Evolutionary conservation across 2,888 invertebrate genomes (phyloP), one percentile per base, ranked within the genome.

Genomic region (Drosophila rellima): DNA sequence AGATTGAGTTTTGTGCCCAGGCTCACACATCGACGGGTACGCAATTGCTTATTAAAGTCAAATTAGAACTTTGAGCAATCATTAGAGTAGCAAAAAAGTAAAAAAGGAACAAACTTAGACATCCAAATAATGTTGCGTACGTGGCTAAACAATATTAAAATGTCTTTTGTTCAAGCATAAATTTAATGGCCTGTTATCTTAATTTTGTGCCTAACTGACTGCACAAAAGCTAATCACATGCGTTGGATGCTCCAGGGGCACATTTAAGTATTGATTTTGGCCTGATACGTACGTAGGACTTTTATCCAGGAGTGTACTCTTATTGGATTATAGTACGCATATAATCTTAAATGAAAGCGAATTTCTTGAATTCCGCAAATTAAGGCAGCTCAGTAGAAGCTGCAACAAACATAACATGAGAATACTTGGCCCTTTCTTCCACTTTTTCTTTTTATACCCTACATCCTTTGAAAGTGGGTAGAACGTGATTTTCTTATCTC

Each of bases 331-430:
- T 83, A 83, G 80, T 82, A 61, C 77, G 67, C 64, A 73, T 55
- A 83, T 83, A 78, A 86, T 88, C 86, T 70, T 55, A 76, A 81
- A 82, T 83, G 82, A 83, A 86, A 83, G 88, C 81, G 74, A 86
- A 86, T 86, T 70, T 82, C 83, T 78, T 70, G 83, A 88, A 83
- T 86, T 86, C 85, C 88, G 59, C 78, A 88, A 86, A 88, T 81
- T 83, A 85, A 74, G 74, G 65, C 70, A 71, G 68, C 56, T 65
- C 61, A 59, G 60, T 15, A 17, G 26, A 29, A 44, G 17, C 44
- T 48, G n/a, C 52, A 45, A 40, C 61, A 61, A 55, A 20, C 29
- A 51, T 11, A 40, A 42, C 42, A 44, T n/a, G 29, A 56, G 52
- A 57, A 68, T 69, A 67, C 66, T 70, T 70, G 66, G 61, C 55